phyloP scores from a whole-genome alignment of 2,888 invertebrate species.

The Bimastos eiseni region DNA sequence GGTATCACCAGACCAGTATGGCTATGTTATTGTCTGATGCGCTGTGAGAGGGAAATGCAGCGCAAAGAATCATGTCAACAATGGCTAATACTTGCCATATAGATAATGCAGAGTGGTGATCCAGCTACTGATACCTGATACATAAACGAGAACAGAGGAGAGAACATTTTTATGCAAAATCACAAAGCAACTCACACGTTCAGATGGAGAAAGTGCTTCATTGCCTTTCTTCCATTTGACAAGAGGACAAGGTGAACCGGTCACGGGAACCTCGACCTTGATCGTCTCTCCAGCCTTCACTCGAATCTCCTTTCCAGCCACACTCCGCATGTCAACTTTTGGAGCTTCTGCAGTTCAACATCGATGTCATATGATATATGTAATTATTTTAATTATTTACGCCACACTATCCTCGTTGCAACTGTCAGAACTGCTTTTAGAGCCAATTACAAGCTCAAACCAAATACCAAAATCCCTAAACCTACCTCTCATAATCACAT shows the following conservation, averaged over 20 bases:
- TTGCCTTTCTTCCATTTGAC: constrained; percentile 85
- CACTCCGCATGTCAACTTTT: constrained; percentile 82
- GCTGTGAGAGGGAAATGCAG: too few relatives aligned
- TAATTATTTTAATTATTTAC: neutral
- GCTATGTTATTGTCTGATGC: too few relatives aligned
- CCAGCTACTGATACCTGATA: too few relatives aligned
- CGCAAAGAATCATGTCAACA: too few relatives aligned
- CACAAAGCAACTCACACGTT: constrained; percentile 49
- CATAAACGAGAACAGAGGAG: neutral
- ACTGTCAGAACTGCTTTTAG: neutral
- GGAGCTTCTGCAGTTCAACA: constrained; percentile 75
- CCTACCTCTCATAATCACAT: neutral
- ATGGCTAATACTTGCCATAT: too few relatives aligned
- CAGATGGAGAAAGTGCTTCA: constrained; percentile 62
- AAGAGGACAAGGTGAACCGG: constrained; percentile 89
- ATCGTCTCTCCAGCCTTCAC: constrained; percentile 96
- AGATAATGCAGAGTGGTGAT: too few relatives aligned
- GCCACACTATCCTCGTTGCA: neutral
- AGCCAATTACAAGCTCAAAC: neutral
- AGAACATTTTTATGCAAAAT: constrained; percentile 36
- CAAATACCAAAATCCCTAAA: neutral
- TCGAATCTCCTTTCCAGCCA: constrained; percentile 85
- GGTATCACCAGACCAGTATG: too few relatives aligned
- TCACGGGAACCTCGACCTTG: constrained; percentile 87
- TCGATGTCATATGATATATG: neutral